These are phyloP conservation scores for Eupristina koningsbergeri DNA, from an alignment of 1,140 invertebrate species.

Conservation along the genomic window DNA sequence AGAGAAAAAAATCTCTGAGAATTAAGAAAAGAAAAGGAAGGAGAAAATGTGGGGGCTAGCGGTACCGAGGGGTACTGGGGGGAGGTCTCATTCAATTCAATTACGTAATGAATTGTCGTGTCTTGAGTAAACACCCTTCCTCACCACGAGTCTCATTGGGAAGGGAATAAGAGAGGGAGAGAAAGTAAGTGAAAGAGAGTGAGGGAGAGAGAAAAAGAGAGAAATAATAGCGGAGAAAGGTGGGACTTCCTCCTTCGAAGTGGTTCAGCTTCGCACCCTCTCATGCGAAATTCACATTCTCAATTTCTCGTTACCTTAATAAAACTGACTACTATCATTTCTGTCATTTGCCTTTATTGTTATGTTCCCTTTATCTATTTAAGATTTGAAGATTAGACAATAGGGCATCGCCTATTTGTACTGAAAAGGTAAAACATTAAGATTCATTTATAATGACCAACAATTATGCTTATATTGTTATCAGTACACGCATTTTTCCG, in stretches of 20 bases:
- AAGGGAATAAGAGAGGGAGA: conserved; percentile 31
- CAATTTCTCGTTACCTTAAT: conserved; percentile 44
- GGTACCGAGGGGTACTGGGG: conserved; percentile 47
- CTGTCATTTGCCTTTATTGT: conserved; percentile 8
- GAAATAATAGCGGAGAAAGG: not conserved
- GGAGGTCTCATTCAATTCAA: conserved; percentile 71
- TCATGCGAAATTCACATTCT: conserved; percentile 36
- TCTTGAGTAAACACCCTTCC: conserved; percentile 73
- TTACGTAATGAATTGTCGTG: conserved; percentile 74
- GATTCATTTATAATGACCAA: not conserved
- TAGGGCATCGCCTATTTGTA: not conserved
- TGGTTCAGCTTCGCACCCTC: not conserved
- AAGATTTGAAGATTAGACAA: not conserved
- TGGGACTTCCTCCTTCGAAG: not conserved
- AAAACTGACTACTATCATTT: conserved; percentile 32
- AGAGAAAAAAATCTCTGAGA: not conserved
- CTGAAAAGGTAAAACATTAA: no score
- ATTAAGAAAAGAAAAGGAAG: conserved; percentile 16
- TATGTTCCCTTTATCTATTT: not conserved
- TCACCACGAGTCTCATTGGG: conserved; percentile 62
- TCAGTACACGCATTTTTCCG: no score
- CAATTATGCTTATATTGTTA: no score
- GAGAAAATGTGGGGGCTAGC: conserved; percentile 28
- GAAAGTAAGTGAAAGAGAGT: conserved; percentile 27
- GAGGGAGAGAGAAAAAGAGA: conserved; percentile 29